A percentile compares a stretch with the other conserved stretches of the same genome.
phyloP scores from a whole-genome alignment of 2,797 vertebrate species.

The Sphenodon punctatus region DNA sequence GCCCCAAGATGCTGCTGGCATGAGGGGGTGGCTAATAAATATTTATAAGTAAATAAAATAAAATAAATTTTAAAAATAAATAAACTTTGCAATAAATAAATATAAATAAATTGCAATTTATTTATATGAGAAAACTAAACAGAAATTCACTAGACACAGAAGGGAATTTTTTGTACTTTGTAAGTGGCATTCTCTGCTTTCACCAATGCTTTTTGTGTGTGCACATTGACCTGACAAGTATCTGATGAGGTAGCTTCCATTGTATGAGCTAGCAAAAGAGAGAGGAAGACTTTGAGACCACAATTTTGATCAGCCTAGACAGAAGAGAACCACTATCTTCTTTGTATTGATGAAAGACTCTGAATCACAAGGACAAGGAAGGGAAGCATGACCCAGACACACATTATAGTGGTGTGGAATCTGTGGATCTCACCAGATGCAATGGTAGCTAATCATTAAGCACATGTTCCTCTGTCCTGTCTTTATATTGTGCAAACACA shows the following conservation, averaged over 20 bases:
- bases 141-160: constrained; percentile 54
- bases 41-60: too few species aligned
- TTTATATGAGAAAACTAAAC: constrained; percentile 42
- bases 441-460: too few species aligned
- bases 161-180: constrained; percentile 54
- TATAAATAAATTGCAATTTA: too few species aligned
- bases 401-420: neutral
- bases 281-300: neutral
- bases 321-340: neutral
- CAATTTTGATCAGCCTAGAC: neutral
- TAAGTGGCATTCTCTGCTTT: constrained; percentile 1
- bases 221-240: constrained; percentile 47
- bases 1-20: too few species aligned
- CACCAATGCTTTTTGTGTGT: constrained; percentile 63
- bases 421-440: too few species aligned
- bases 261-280: constrained; percentile 32
- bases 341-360: accelerated
- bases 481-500: too few species aligned
- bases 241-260: constrained; percentile 40
- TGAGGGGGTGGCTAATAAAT: too few species aligned
- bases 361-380: neutral
- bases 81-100: too few species aligned
- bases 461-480: too few species aligned
- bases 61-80: too few species aligned
- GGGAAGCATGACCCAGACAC: neutral